Evolutionary conservation across 2,888 invertebrate genomes (phyloP), one percentile per base, ranked within the genome.

Genomic region (Lithosia quadra): DNA sequence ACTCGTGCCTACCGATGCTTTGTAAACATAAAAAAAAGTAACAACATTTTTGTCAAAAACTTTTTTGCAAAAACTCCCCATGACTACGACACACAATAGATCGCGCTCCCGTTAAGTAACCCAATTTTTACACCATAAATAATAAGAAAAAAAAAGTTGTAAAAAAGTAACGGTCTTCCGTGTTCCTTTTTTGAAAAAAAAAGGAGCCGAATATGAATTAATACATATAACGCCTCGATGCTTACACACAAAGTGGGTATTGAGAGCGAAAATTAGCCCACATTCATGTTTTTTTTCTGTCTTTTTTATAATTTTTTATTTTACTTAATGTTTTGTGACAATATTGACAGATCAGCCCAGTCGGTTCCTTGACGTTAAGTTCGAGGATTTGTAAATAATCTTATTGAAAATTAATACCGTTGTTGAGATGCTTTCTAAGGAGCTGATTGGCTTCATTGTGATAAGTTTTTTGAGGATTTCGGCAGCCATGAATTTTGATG

Each of bases 61-160:
- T 71, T 80, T 81, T 81, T 82, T 68, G 68, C 74, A 72, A 79
- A 73, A 70, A 69, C 66, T 73, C 84, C 89, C 88, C 88, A 28
- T 43, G 43, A 21, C 15, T 55, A 80, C 78, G 78, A 9, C 72
- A 80, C 85, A 93, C 93, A 95, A 94, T 90, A 79, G 90, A 65
- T 80, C 73, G 71, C 78, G 92, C 92, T 93, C 90, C 93, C 94
- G 93, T 90, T 94, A 94, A 95, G 95, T 94, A 94, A 94, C 94
- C 95, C 93, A 95, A 95, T 95, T 94, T 93, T 93, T 92, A 87
- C 93, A 91, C 94, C 93, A 92, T 94, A 93, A 92, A 93, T 95
- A 94, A 92, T 86, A 89, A 83, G 78, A 81, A 88, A 90, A 93
- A 79, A 91, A 91, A 85, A 7, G 49, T 76, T 75, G 66, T 86